Evolutionary conservation across 2,888 invertebrate genomes (phyloP), one percentile per base, ranked within the genome.

Genomic region (Heliconius cydno): DNA sequence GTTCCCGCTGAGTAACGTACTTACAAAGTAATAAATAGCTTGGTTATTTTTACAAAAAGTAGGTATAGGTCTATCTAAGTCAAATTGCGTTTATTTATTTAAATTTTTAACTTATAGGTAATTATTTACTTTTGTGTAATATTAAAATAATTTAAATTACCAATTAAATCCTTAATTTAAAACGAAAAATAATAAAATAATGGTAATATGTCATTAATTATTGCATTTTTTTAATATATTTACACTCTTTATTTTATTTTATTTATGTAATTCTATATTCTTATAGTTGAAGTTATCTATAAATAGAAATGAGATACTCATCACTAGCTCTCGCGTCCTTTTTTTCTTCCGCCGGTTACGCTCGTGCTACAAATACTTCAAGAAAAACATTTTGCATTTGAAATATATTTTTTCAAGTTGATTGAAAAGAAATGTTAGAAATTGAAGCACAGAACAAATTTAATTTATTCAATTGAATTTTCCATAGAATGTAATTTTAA

Each of bases 401-500:
- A 60, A 60, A 15, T 38, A 34, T 60, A 38, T 60, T 60, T 73
- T 60, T 60, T 19, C 57, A 60, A 60, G 7, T 28, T 60, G 73
- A 73, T 60, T 60, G 60, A 30, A 73, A 73, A 60, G 73, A 60
- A 52, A 73, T 57, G 46, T 72, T 72, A 73, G 60, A 73, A 57
- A 60, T 73, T 60, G 52, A 34, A 60, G 57, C 57, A 30, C 30
- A 28, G 73, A 73, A 60, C 2, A 34, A n/a, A 34, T 2, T 52
- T 70, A 25, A 70, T 70, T 41, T 41, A 70, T 70, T 28, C 25
- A 70, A 41, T 70, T 25, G 25, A 41, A 70, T 46, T 41, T 70
- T 46, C 15, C 25, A 46, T 38, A 46, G 41, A 41, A 41, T 70
- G 9, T 70, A 25, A 34, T 57, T 6, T 13, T 60, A 30, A 15